phyloP scores from a whole-genome alignment of 2,888 invertebrate species.

The Ptychoptera contaminata region DNA sequence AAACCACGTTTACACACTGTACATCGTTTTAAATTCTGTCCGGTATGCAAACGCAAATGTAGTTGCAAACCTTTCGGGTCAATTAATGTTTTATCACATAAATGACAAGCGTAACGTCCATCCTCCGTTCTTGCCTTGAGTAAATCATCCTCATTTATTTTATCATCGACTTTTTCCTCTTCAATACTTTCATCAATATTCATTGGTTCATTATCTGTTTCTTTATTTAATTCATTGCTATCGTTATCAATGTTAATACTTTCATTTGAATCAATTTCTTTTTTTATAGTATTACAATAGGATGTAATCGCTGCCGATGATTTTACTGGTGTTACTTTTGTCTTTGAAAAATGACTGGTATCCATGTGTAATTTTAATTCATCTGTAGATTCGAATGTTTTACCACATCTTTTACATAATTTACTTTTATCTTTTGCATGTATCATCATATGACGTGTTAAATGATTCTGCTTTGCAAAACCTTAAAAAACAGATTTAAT shows the following conservation, averaged over 20 bases:
- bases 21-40: conserved; percentile 10
- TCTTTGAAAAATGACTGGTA: conserved; percentile 1
- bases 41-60: conserved; percentile 9
- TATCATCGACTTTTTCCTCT: conserved; percentile 1
- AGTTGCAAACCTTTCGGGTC: conserved; percentile 9
- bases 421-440: neutral
- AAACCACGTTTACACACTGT: conserved; percentile 9
- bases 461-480: conserved; percentile 6
- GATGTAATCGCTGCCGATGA: neutral
- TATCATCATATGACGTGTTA: conserved; percentile 4
- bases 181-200: neutral
- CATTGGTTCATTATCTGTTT: neutral
- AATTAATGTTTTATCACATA: conserved; percentile 9
- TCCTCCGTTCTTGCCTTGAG: neutral
- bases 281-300: too few relatives aligned
- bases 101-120: conserved; percentile 7
- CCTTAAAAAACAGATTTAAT: too few relatives aligned
- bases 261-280: too few relatives aligned
- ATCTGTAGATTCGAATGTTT: too few relatives aligned
- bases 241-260: too few relatives aligned
- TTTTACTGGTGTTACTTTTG: neutral
- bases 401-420: too few relatives aligned
- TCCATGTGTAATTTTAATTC: neutral
- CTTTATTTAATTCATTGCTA: too few relatives aligned
- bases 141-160: conserved; percentile 1